Evolutionary conservation across 2,797 vertebrate genomes (phyloP).

Genomic region (Gobio occitaniae): DNA sequence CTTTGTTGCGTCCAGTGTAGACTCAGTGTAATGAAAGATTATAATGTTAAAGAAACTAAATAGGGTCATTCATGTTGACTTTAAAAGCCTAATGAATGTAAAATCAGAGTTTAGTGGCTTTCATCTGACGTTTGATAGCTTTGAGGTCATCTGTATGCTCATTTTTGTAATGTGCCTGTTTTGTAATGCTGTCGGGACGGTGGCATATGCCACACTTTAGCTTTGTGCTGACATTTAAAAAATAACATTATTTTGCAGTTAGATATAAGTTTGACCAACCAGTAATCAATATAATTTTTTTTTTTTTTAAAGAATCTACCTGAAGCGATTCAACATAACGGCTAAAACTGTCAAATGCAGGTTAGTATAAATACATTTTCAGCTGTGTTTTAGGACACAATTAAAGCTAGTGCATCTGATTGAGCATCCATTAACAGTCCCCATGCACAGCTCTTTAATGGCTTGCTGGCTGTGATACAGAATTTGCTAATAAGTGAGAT

Average conservation of each 20-base stretch:
- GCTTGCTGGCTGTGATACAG: slow-evolving; percentile 14
- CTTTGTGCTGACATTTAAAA: neutral
- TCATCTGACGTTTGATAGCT: neutral
- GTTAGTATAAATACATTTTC: slow-evolving; percentile 9
- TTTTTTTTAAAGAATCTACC: neutral
- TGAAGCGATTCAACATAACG: neutral
- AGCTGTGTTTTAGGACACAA: slow-evolving; percentile 3
- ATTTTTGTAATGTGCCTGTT: neutral
- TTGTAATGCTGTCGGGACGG: neutral
- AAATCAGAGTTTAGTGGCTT: neutral
- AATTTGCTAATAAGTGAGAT: slow-evolving; percentile 28
- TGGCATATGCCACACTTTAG: slow-evolving; percentile 3
- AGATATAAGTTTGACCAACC: neutral
- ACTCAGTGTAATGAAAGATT: too few relatives aligned
- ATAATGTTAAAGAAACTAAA: neutral
- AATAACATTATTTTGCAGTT: neutral
- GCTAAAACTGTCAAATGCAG: neutral
- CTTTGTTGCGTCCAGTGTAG: neutral
- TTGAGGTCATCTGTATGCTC: slow-evolving; percentile 14
- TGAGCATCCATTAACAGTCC: neutral
- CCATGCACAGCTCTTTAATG: slow-evolving; percentile 10
- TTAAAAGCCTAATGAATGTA: neutral
- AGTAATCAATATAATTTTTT: neutral
- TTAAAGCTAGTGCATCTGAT: slow-evolving; percentile 17
- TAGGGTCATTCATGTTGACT: neutral